phyloP scores from a whole-genome alignment of 2,888 invertebrate species.

The Ochropleura plecta region DNA sequence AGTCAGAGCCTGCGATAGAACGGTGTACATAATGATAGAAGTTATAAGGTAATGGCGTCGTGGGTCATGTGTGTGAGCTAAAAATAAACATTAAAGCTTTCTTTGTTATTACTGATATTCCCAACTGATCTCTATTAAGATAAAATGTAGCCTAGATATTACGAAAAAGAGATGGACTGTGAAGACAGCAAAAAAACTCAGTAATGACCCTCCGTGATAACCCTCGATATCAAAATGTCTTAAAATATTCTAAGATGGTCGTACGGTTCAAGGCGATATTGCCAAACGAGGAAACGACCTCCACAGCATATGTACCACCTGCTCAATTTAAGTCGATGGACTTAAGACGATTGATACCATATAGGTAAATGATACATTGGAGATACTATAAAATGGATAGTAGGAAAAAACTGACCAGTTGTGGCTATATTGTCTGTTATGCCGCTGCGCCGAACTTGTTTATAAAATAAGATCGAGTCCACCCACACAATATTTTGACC shows the following conservation, averaged over 20 bases:
- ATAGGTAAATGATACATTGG: constrained; percentile 14
- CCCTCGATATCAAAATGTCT: constrained; percentile 36
- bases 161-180: constrained; percentile 1
- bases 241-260: constrained; percentile 33
- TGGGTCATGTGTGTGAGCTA: constrained; percentile 22
- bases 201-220: constrained; percentile 45
- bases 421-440: constrained; percentile 18
- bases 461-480: constrained; percentile 33
- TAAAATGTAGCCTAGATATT: background rate
- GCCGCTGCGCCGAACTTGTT: constrained; percentile 24
- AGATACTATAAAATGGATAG: constrained; percentile 23
- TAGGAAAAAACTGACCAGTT: constrained; percentile 29
- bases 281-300: constrained; percentile 78
- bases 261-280: constrained; percentile 76
- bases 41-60: constrained; percentile 32
- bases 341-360: constrained; percentile 35
- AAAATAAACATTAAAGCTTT: constrained; percentile 35
- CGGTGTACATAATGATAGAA: constrained; percentile 17
- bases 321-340: constrained; percentile 24
- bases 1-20: constrained; percentile 1
- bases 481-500: constrained; percentile 53
- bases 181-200: constrained; percentile 15
- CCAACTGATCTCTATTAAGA: constrained; percentile 6
- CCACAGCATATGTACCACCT: constrained; percentile 48
- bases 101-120: constrained; percentile 19